Evolutionary conservation across 2,797 vertebrate genomes (phyloP).

Genomic region (Crenichthys baileyi): DNA sequence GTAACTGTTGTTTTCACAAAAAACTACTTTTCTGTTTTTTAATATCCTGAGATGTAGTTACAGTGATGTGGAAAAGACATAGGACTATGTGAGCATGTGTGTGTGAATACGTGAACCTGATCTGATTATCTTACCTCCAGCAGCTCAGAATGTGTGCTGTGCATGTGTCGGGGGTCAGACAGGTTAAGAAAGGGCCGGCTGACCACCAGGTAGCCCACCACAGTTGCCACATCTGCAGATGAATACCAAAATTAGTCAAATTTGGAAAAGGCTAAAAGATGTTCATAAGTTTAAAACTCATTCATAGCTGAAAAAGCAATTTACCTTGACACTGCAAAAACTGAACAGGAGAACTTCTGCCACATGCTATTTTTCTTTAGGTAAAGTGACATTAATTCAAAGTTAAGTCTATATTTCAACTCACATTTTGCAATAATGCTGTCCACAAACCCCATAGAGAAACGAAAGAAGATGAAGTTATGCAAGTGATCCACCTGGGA

Average conservation of each 20-base stretch:
- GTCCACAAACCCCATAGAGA: constrained; percentile 98
- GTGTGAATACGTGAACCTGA: not conserved
- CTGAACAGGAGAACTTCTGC: not conserved
- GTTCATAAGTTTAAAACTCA: not conserved
- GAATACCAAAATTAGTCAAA: not conserved
- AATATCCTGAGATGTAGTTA: not conserved
- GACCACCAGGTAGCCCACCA: constrained; percentile 96
- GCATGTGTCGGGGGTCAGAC: constrained; percentile 87
- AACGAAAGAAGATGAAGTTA: constrained; percentile 97
- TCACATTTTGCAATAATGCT: constrained; percentile 97
- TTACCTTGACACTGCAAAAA: not conserved
- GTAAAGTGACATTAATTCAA: not conserved
- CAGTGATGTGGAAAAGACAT: not conserved
- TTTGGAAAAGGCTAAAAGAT: not conserved
- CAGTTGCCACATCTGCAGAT: constrained; percentile 90
- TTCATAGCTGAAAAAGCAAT: not conserved
- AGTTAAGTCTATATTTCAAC: constrained; percentile 37
- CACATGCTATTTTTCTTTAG: not conserved
- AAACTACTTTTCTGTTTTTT: not conserved
- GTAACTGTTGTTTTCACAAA: not conserved
- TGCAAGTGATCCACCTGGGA: constrained; percentile 94
- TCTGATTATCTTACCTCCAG: constrained; percentile 85
- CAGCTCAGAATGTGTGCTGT: constrained; percentile 90
- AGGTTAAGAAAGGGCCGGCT: constrained; percentile 92
- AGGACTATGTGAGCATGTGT: not conserved